Evolutionary conservation across 1,140 invertebrate genomes (phyloP), one percentile per base, ranked within the genome.

Genomic region (Saccostrea cuccullata): DNA sequence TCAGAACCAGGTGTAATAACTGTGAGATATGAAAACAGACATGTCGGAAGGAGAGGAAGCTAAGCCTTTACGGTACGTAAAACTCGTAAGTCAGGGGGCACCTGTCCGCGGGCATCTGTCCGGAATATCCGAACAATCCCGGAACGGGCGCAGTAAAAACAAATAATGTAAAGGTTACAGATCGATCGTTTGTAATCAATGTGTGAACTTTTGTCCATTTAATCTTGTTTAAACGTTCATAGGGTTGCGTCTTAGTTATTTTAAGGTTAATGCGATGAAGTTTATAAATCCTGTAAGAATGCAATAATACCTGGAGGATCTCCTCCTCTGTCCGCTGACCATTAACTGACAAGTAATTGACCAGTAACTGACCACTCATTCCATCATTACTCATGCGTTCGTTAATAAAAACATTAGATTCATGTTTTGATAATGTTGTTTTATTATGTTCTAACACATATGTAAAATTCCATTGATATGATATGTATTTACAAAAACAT

Each of bases 31-130:
- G 26, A 77, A 77, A 77, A 77, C 23, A 77, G 13, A 77, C 70
- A 77, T 77, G 70, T 77, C 70, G 70, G 70, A 77, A 77, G 70
- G 12, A 77, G 70, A 77, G 70, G 70, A 77, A 77, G 70, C 30
- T 30, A 26, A 77, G 17, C 70, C 70, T 77, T 26, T 77, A 77
- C 70, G 70, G 70, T 77, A 77, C 70, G 70, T 77, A 77, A 77
- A 77, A 30, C 58, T 30, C 23, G 12, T 77, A 15, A 13, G 23
- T 26, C 70, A 30, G 70, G 47, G 70, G 23, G 70, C 26, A 77
- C 23, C 70, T 13, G 70, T 36, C 30, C 30, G 30, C 0, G 70
- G 23, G 70, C 26, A 77, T 11, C 70, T 13, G 70, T 12, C 26
- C 70, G 23, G 70, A 73, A 23, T 30, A 73, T 30, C 67, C 26